Evolutionary conservation across 2,888 invertebrate genomes (phyloP).

Genomic region (Mantis religiosa): DNA sequence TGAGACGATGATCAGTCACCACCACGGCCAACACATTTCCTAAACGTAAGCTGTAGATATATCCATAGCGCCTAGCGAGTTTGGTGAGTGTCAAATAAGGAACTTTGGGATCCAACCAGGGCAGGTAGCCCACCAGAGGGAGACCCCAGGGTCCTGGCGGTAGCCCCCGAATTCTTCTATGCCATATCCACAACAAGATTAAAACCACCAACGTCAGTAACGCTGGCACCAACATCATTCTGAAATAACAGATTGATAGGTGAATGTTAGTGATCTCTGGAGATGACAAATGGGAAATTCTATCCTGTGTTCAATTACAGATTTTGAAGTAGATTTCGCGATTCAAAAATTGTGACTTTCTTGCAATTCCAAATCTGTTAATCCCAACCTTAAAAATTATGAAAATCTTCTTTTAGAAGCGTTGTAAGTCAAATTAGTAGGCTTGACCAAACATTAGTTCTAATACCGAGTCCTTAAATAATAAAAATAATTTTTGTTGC

Average conservation of each 20-base stretch:
- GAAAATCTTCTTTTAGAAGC: too few relatives aligned
- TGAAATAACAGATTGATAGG: neutral
- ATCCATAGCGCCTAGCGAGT: conserved; percentile 65
- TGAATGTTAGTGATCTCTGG: too few relatives aligned
- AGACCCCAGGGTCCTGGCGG: conserved; percentile 89
- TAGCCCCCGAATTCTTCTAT: conserved; percentile 40
- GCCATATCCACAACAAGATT: neutral
- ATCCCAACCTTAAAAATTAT: too few relatives aligned
- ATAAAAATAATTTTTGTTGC: too few relatives aligned
- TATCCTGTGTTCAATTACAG: too few relatives aligned
- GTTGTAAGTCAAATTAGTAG: too few relatives aligned
- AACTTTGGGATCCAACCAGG: conserved; percentile 62
- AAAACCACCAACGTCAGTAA: neutral
- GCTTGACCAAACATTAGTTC: too few relatives aligned
- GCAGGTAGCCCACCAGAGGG: conserved; percentile 78
- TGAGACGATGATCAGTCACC: conserved; percentile 66
- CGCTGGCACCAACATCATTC: neutral
- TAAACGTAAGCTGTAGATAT: conserved; percentile 68
- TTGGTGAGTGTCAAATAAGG: conserved; percentile 69
- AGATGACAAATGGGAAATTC: too few relatives aligned
- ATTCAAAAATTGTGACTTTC: too few relatives aligned
- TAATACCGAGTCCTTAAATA: too few relatives aligned
- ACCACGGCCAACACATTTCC: conserved; percentile 75
- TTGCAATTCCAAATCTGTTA: too few relatives aligned
- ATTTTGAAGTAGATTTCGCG: too few relatives aligned